Evolutionary conservation across 2,888 invertebrate species (phyloP), one percentile per base, ranked within the genome.

Genomic region (Pandemis corylana): DNA sequence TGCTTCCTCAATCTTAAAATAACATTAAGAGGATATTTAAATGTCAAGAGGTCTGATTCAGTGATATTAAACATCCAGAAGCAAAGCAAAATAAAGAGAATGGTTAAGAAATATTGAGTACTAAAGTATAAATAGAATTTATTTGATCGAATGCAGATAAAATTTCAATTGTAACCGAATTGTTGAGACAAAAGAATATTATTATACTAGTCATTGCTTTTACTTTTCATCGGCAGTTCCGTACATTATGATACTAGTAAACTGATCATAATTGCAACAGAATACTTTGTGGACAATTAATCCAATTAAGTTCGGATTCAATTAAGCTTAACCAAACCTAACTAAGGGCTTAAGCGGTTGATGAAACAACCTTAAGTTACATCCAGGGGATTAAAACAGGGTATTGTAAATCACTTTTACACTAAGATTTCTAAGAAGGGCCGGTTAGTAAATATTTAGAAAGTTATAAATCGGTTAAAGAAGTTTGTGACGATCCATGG

Each of bases 1-100:
- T 64, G 46, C 44, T 71, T 56, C 64, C 64, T 68, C 59, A 12
- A 12, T 59, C 28, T 71, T 46, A 44, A 28, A 64, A 71, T 36
- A 62, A 69, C 36, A 62, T 56, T 53, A 12, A n/a, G 67, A 10
- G 41, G 36, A 10, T 49, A n/a, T 49, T 13, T 36, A 68, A 68
- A 68, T 61, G 61, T 36, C 68, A 44, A 59, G 65, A 13, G 9
- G 28, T 36, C 36, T 3, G 51, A 12, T 36, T 51, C 13, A 6
- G 46, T 12, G 59, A 10, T 28, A 20, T 56, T 5, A 12, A 59
- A 12, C 12, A 59, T 59, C 10, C 12, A 10, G 12, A 10, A 28
- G 28, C 28, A 59, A 59, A 28, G 59, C 28, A 59, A 28, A 56
- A 56, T 20, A 56, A 20, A 9, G 9, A 9, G 10, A 49, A 13